phyloP scores from a whole-genome alignment of 2,888 invertebrate species.

The Stenodema calcarata region DNA sequence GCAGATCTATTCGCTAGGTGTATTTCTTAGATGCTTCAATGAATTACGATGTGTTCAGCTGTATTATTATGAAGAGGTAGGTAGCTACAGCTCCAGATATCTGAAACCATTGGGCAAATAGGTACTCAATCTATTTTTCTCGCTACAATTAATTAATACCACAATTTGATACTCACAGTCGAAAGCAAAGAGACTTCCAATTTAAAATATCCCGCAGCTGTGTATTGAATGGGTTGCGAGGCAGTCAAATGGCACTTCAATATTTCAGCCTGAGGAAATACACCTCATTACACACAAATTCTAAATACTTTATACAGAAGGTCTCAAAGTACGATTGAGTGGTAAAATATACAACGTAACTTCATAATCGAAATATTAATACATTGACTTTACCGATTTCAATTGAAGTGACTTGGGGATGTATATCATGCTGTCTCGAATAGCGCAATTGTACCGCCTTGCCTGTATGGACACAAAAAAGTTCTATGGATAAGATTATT shows the following conservation, averaged over 20 bases:
- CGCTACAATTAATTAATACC: neutral
- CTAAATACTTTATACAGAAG: too few species aligned
- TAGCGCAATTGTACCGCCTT: slow-evolving; percentile 24
- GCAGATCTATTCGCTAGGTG: too few species aligned
- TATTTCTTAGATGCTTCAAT: too few species aligned
- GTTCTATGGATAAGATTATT: neutral
- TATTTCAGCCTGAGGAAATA: neutral
- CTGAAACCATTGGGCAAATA: neutral
- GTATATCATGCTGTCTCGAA: slow-evolving; percentile 18
- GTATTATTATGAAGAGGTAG: slow-evolving; percentile 28
- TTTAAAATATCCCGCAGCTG: slow-evolving; percentile 30
- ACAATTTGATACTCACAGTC: neutral
- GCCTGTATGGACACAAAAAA: neutral
- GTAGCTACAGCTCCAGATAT: slow-evolving; percentile 25
- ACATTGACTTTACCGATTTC: neutral
- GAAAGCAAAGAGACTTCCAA: slow-evolving; percentile 23
- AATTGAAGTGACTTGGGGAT: neutral
- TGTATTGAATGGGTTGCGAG: neutral
- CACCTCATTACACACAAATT: too few species aligned
- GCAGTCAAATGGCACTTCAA: slow-evolving; percentile 24
- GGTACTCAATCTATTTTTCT: too few species aligned
- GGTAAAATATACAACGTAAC: too few species aligned
- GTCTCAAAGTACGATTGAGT: too few species aligned
- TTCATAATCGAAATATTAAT: too few species aligned
- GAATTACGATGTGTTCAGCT: slow-evolving; percentile 1